Base-by-base conservation (phyloP, 1,140 invertebrate genomes). In the Pomacea maculata region DNA sequence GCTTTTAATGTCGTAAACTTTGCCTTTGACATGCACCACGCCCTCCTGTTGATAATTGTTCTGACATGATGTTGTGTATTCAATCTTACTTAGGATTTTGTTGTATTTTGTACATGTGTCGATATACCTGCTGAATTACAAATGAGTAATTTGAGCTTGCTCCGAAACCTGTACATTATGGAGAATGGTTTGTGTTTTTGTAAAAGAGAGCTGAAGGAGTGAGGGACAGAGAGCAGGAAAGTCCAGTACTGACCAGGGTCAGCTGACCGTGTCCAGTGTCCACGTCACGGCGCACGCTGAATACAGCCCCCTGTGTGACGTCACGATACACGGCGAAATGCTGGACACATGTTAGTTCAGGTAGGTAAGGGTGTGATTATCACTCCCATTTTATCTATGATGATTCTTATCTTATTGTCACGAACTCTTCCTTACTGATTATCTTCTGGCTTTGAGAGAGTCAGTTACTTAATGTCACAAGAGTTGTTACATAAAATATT, bases 1-100 rank as follows among this genome's bases (percentile, higher is more conserved):
- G 63, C 29, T 77, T 19, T 77, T 77, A 63, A 77, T 34, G 14
- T 77, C 64, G 45, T 67, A 77, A 14, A 77, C 17, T 19, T 45
- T 54, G 12, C 75, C 75, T 19, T n/a, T 61, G 0, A 19, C 11
- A 21, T 77, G 75, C 14, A 77, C 29, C 34, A 77, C 10, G 12
- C 75, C 75, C 15, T 77, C 75, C 74, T 75, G 73, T 19, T 21
- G 1, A 25, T n/a, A 4, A 34, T 70, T 34, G 17, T 34, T 10
- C 5, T 54, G 1, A 55, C 11, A 21, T 12, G 4, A 19, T 52
- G 11, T 34, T 4, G 52, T 2, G 1, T 5, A 21, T 29, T 34
- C 1, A 14, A 34, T 29, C 17, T 71, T 29, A 14, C 45, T 1
- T 34, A 73, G 29, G 71, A 3, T 17, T 6, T 5, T 73, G 25